These are phyloP conservation scores for Labeo rohita DNA, from an alignment of 2,113 vertebrate species.

Conservation along the genomic window DNA sequence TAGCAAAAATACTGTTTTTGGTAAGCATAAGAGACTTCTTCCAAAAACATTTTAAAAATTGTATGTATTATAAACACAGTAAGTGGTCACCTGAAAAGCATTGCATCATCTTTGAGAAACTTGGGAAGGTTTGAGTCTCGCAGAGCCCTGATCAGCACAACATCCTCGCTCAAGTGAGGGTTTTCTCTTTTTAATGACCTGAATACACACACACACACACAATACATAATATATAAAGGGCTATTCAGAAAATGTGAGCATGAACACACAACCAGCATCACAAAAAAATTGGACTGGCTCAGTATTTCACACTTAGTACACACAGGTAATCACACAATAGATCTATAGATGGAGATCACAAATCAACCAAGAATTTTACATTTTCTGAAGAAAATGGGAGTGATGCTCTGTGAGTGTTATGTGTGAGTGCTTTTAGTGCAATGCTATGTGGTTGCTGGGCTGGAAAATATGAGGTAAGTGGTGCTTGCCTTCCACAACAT, in stretches of 20 bases:
- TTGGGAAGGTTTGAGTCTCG: constrained; percentile 87
- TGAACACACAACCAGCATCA: constrained; percentile 26
- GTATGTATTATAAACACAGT: neutral
- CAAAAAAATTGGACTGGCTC: constrained; percentile 14
- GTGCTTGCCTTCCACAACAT: neutral
- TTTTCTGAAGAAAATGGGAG: constrained; percentile 16
- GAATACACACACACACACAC: constrained; percentile 30
- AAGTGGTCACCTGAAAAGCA: constrained; percentile 78
- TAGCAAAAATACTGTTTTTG: too few relatives aligned
- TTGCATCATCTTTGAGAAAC: constrained; percentile 81
- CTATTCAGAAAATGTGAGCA: neutral
- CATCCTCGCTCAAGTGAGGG: constrained; percentile 81
- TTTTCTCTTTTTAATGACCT: constrained; percentile 85
- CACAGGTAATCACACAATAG: neutral
- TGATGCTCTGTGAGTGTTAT: neutral
- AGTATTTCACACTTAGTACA: constrained; percentile 10
- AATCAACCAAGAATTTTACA: constrained; percentile 3
- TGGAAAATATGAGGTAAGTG: constrained; percentile 15
- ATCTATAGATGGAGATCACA: neutral
- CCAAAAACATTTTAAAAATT: neutral
- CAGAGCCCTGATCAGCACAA: constrained; percentile 85
- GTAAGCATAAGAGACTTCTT: neutral
- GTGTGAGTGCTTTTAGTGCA: neutral
- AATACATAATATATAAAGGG: neutral
- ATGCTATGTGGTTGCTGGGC: constrained; percentile 3